Evolutionary conservation across 2,797 vertebrate species (phyloP).

Genomic region (Micrastur ruficollis): DNA sequence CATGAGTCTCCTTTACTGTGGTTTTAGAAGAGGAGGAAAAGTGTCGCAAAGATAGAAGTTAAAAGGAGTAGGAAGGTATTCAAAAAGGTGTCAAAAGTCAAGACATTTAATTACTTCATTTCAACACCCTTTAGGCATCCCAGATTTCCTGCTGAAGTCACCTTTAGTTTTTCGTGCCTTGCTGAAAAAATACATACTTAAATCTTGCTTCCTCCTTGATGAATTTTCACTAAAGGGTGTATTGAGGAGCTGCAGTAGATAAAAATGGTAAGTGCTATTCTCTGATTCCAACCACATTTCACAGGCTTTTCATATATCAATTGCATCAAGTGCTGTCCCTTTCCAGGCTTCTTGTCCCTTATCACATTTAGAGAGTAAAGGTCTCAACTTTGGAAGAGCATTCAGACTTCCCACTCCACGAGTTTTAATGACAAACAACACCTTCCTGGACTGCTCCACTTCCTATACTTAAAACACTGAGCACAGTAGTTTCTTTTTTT

Average conservation of each 20-base stretch:
- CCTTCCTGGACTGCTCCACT: background rate
- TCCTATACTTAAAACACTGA: background rate
- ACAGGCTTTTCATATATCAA: background rate
- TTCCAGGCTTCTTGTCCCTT: background rate
- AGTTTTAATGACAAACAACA: background rate
- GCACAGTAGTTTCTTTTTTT: background rate
- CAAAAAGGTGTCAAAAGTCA: background rate
- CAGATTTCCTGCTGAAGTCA: background rate
- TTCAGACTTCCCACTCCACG: background rate
- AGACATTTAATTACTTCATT: background rate
- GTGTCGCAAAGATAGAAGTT: background rate
- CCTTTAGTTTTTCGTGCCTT: background rate
- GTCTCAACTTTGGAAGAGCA: background rate
- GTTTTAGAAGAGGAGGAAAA: background rate
- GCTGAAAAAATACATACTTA: background rate
- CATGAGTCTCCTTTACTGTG: background rate
- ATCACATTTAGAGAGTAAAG: background rate
- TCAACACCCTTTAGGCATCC: background rate
- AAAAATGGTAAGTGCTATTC: background rate
- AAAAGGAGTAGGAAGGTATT: background rate
- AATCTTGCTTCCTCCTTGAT: background rate
- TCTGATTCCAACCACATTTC: background rate
- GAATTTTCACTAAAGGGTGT: background rate
- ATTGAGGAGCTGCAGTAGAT: background rate
- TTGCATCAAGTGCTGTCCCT: background rate